Conservation (phyloP, 2,888 invertebrate species). For the Silvanus unidentatus region DNA sequence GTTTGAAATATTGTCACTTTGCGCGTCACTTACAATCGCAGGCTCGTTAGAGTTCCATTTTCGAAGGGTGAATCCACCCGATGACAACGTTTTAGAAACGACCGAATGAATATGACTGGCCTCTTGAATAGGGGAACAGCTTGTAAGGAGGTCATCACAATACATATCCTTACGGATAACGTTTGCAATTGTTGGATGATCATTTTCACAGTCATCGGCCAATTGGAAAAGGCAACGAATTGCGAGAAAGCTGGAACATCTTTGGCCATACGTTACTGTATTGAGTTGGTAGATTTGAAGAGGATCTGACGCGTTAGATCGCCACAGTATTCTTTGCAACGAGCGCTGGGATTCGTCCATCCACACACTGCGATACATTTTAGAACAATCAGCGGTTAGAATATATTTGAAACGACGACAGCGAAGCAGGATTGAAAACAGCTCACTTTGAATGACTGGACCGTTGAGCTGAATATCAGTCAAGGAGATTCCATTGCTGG, state of each 20-base stretch:
- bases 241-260: conserved; percentile 7
- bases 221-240: conserved; percentile 8
- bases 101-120: conserved; percentile 1
- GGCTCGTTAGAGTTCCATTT: conserved; percentile 7
- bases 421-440: conserved; percentile 8
- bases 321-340: conserved; percentile 12
- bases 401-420: conserved; percentile 11
- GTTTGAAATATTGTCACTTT: background rate
- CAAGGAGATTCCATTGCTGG: conserved; percentile 1
- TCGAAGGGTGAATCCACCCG: conserved; percentile 4
- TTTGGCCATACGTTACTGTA: conserved; percentile 8
- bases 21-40: background rate
- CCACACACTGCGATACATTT: conserved; percentile 11
- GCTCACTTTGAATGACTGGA: conserved; percentile 8
- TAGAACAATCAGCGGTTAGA: conserved; percentile 5
- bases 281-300: conserved; percentile 5
- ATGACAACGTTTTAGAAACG: background rate
- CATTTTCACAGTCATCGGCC: background rate
- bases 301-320: background rate
- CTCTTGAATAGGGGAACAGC: conserved; percentile 1
- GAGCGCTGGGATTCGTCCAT: background rate
- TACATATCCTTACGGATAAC: conserved; percentile 9
- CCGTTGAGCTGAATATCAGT: conserved; percentile 8
- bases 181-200: background rate
- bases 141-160: conserved; percentile 9